Conservation (phyloP, 2,888 invertebrate genomes). For the Heliothis peltigera region DNA sequence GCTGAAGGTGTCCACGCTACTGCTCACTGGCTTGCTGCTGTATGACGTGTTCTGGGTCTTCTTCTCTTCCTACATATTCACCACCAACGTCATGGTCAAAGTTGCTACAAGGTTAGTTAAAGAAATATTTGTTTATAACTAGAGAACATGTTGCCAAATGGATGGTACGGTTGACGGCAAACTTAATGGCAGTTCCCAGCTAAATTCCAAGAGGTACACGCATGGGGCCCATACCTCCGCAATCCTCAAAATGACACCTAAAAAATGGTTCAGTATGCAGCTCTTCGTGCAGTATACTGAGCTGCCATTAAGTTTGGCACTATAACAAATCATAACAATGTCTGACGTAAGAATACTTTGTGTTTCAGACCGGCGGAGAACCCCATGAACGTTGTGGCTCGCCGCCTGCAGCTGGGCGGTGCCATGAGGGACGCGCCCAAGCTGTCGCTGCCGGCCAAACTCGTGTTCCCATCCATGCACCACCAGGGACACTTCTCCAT, state of each 20-base stretch:
- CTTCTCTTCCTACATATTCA: conserved; percentile 99
- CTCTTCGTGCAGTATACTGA: no score
- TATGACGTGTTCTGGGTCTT: conserved; percentile 99
- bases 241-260: no score
- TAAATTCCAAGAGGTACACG: no score
- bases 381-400: conserved; percentile 97
- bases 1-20: conserved; percentile 96
- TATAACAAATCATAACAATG: neutral
- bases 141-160: no score
- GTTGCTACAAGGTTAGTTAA: conserved; percentile 89
- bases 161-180: no score
- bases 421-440: conserved; percentile 98
- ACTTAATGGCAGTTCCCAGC: no score
- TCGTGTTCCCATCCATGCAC: conserved; percentile 99
- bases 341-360: neutral
- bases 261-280: no score
- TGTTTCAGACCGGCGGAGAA: conserved; percentile 94
- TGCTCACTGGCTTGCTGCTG: conserved; percentile 97
- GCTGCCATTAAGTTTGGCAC: no score
- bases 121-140: no score
- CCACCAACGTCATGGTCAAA: conserved; percentile 99
- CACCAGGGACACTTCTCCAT: conserved; percentile 99
- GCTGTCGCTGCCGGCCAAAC: conserved; percentile 98
- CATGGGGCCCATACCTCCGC: no score
- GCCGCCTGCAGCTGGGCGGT: conserved; percentile 97